phyloP scores from a whole-genome alignment of 1,140 invertebrate species.

The Anoplophora glabripennis region DNA sequence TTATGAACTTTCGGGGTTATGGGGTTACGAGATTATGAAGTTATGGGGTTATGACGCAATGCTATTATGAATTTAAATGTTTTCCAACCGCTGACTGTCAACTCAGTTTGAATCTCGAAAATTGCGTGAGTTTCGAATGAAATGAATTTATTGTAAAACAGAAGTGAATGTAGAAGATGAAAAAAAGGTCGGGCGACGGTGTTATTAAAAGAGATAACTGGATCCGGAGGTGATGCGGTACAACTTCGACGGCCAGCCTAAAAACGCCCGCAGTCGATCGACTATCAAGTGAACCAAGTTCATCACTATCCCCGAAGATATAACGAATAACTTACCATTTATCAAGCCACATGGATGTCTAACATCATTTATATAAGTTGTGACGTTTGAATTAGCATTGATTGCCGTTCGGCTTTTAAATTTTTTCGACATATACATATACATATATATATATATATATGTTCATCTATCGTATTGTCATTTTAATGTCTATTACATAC shows the following conservation, averaged over 20 bases:
- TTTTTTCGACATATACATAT: no score
- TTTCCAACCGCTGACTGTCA: no score
- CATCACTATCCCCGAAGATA: constrained; percentile 33
- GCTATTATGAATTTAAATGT: no score
- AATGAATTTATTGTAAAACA: no score
- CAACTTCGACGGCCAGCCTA: not conserved
- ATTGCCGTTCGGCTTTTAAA: constrained; percentile 40
- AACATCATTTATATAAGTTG: constrained; percentile 46
- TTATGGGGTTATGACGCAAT: no score
- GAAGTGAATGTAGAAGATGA: no score
- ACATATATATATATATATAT: constrained; percentile 19
- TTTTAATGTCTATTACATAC: no score
- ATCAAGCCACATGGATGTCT: constrained; percentile 42
- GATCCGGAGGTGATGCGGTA: not conserved
- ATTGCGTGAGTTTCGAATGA: no score
- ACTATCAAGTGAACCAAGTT: constrained; percentile 21
- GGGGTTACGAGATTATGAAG: no score
- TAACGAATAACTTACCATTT: constrained; percentile 41
- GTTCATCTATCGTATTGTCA: constrained; percentile 33
- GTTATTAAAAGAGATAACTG: constrained; percentile 7
- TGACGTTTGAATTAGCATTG: constrained; percentile 50
- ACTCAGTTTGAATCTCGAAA: no score
- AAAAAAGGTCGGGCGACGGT: not conserved
- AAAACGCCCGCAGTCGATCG: constrained; percentile 3
- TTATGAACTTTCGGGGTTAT: no score